phyloP scores from a whole-genome alignment of 1,140 invertebrate species.

The Drosophila sucinea region DNA sequence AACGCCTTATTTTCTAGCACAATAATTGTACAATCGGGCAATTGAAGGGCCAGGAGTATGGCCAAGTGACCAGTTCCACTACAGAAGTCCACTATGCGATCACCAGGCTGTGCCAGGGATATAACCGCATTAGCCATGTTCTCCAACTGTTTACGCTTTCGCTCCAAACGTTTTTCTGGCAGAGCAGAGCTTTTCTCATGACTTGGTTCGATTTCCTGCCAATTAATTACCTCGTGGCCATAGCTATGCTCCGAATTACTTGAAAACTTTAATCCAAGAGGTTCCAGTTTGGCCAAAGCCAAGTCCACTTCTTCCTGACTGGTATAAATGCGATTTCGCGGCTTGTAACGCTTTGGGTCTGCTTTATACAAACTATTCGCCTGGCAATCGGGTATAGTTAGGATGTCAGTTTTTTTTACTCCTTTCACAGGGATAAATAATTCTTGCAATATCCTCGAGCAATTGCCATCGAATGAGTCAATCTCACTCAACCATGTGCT shows the following conservation, averaged over 20 bases:
- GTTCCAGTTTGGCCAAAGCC: slow-evolving; percentile 84
- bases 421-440: slow-evolving; percentile 43
- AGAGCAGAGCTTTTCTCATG: slow-evolving; percentile 88
- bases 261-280: slow-evolving; percentile 54
- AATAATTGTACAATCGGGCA: slow-evolving; percentile 90
- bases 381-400: slow-evolving; percentile 69
- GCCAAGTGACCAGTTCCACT: slow-evolving; percentile 96
- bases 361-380: slow-evolving; percentile 88
- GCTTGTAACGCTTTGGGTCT: slow-evolving; percentile 90
- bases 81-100: slow-evolving; percentile 96
- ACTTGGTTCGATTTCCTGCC: slow-evolving; percentile 70
- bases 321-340: slow-evolving; percentile 89
- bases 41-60: slow-evolving; percentile 91
- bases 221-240: slow-evolving; percentile 66
- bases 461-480: slow-evolving; percentile 57
- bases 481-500: slow-evolving; percentile 86
- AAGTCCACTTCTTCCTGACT: slow-evolving; percentile 89
- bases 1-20: slow-evolving; percentile 97
- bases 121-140: slow-evolving; percentile 92
- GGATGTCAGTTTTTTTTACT: slow-evolving; percentile 19
- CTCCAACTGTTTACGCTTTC: slow-evolving; percentile 95
- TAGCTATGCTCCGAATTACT: slow-evolving; percentile 51
- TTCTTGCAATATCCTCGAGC: slow-evolving; percentile 56
- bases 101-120: slow-evolving; percentile 86
- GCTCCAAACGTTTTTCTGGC: slow-evolving; percentile 88